Evolutionary conservation across 2,797 vertebrate genomes (phyloP), one percentile per base, ranked within the genome.

Genomic region (Malurus leucopterus): DNA sequence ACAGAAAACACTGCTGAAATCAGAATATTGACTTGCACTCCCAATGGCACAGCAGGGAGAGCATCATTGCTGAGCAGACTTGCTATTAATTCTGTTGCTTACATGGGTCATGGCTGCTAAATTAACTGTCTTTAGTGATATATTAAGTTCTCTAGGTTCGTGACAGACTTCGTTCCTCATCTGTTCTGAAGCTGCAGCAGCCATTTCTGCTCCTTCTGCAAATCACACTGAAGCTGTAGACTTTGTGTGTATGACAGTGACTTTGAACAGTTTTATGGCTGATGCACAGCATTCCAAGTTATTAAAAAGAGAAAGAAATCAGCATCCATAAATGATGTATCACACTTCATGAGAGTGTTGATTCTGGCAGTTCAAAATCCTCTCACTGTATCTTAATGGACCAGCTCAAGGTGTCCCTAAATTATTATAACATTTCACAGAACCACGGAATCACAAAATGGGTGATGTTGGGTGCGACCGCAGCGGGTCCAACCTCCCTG

Each of bases 41-140:
- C 61, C 59, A 63, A 13, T 13, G 55, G 43, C 78, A 47, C 77
- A 84, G 67, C 46, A 70, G 82, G 44, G 24, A 77, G 69, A 92
- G 64, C 63, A 93, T 64, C 84, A 70, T 50, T 89, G 73, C 51
- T 72, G 71, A 91, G 53, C 70, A 91, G 71, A 81, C 85, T 93
- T 90, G 86, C 78, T 96, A 95, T 96, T 96, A 95, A 97, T 96
- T 95, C 79, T 92, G 88, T 89, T 93, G 91, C 87, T 87, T 95
- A 51, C 91, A 91, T 85, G 91, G 96, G 94, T 92, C 93, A 95
- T 74, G 75, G 83, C 69, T 96, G 92, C 90, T 95, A 96, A 96
- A 96, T 97, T 96, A 97, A 96, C 95, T 96, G 95, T 97, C 96
- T 94, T 96, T 93, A 95, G 90, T 97, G 96, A 97, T 96, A 96